phyloP scores from a whole-genome alignment of 2,113 vertebrate genomes.

The Paradisaea rubra region DNA sequence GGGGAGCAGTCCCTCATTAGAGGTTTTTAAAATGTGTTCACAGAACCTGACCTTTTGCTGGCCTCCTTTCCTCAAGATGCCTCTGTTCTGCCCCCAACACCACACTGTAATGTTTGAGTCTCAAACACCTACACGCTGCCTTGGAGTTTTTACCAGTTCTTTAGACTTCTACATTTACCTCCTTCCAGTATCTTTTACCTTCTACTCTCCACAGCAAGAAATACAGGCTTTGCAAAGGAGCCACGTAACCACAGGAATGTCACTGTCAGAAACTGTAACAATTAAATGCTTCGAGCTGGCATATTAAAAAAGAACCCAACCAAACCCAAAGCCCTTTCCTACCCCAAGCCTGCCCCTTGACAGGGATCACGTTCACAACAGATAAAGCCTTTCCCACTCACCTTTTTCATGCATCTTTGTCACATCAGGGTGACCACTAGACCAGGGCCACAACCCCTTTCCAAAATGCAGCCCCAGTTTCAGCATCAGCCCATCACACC shows the following conservation, averaged over 20 bases:
- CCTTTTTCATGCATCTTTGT: not conserved
- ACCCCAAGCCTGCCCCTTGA: not conserved
- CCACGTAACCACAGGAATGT: not conserved
- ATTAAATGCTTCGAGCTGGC: not conserved
- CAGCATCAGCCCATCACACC: no score
- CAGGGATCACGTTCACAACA: not conserved
- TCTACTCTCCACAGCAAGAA: not conserved
- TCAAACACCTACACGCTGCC: not conserved
- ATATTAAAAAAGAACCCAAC: not conserved
- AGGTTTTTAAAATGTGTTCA: not conserved
- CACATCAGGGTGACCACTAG: rapidly evolving
- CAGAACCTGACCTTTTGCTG: not conserved
- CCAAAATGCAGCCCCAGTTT: not conserved
- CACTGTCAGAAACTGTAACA: not conserved
- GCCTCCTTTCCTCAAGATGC: not conserved
- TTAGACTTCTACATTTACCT: not conserved
- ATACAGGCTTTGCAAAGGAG: not conserved
- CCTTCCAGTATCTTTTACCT: not conserved
- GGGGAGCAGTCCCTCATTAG: not conserved
- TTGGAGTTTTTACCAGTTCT: not conserved
- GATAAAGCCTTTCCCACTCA: not conserved
- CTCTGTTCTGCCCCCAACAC: not conserved
- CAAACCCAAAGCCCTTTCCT: not conserved
- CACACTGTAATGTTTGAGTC: not conserved
- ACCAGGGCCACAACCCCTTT: rapidly evolving